A percentile compares a stretch with the other conserved stretches of the same genome.
These are phyloP conservation scores for Linnaemya vulpina DNA, from an alignment of 2,888 invertebrate genomes.

Conservation along the genomic window DNA sequence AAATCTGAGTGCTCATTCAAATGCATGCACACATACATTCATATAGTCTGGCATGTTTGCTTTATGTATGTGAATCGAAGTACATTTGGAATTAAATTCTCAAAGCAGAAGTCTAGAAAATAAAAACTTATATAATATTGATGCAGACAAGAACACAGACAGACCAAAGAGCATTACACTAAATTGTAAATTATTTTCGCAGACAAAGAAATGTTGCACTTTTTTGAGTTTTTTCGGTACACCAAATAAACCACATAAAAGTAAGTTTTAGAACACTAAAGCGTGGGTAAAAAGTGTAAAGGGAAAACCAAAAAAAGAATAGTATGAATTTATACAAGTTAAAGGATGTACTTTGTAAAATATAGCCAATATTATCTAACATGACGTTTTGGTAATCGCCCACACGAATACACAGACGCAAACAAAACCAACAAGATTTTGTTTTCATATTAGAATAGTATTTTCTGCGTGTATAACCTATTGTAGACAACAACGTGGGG, in stretches of 20 bases:
- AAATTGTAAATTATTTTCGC: conserved; percentile 62
- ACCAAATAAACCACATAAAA: conserved; percentile 57
- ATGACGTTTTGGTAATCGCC: conserved; percentile 60
- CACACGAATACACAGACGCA: background rate
- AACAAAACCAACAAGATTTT: background rate
- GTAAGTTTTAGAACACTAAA: conserved; percentile 41
- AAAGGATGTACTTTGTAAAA: conserved; percentile 54
- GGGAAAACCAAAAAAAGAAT: background rate
- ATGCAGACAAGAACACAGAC: background rate
- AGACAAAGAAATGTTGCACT: conserved; percentile 56
- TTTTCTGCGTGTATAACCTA: background rate
- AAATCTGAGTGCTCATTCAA: conserved; percentile 31
- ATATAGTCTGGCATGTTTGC: background rate
- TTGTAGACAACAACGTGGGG: background rate
- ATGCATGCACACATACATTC: background rate
- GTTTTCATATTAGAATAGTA: background rate
- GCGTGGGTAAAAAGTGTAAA: conserved; percentile 5
- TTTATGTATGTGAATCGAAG: background rate
- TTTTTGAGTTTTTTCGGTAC: conserved; percentile 1
- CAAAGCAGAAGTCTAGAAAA: background rate
- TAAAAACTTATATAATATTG: conserved; percentile 40
- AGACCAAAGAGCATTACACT: conserved; percentile 49
- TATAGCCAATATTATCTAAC: conserved; percentile 56
- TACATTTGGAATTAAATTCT: background rate
- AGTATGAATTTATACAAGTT: conserved; percentile 19